Evolutionary conservation across 1,140 invertebrate species (phyloP), one percentile per base, ranked within the genome.

Genomic region (Mizuhopecten yessoensis): DNA sequence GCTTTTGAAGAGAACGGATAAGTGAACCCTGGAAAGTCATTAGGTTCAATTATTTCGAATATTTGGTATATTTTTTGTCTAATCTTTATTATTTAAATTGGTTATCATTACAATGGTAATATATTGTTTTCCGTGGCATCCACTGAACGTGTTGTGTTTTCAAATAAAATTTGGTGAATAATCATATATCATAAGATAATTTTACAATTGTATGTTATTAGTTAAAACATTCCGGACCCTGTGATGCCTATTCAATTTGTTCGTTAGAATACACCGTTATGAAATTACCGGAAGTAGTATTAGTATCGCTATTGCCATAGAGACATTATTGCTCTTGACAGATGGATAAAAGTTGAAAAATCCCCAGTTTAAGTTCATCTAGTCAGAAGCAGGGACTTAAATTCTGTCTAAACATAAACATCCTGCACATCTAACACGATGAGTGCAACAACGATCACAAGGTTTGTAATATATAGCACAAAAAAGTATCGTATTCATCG

Each of bases 281-380:
- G 33, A 33, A 49, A n/a, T 20, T 39, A 90, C 89, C 86, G 89
- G 89, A 90, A 90, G 89, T 90, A 87, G 89, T 49, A 34, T 90
- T 90, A 87, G 89, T 90, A 87, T 49, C 86, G 86, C 29, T 90
- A 90, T 90, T 90, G 39, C 89, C 89, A 90, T 90, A 90, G 89
- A 87, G 89, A 90, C 87, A 45, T 33, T 49, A 90, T 75, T 75
- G 29, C 57, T 75, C 57, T 75, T 75, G 57, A 75, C 57, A 75
- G 57, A 75, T 75, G 57, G 57, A 75, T 75, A 75, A 75, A 29
- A 75, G 57, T 75, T 75, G 57, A 75, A 75, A 29, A 29, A 29
- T 75, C 57, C 15, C 11, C 29, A 29, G 9, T 75, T 75, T 29
- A 75, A n/a, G 23, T n/a, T 75, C 5, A 75, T 29, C n/a, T n/a